Evolutionary conservation across 1,140 invertebrate species (phyloP), one percentile per base, ranked within the genome.

Genomic region (Branchinecta lynchi): DNA sequence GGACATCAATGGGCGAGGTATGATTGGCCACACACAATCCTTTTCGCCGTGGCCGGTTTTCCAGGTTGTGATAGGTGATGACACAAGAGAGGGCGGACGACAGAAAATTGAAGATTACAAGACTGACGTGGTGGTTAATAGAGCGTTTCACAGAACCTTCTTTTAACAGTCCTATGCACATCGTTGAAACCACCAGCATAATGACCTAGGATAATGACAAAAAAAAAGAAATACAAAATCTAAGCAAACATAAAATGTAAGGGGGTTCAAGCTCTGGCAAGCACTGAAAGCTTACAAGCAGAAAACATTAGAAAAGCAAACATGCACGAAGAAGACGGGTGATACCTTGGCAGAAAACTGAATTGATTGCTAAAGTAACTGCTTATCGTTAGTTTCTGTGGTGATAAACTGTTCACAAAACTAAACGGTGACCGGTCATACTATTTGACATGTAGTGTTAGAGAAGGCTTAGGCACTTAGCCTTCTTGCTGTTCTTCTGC

Each of bases 1-100:
- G 84, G 65, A 94, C 94, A 81, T 99, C 96, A 73, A 99, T 96
- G 2, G 96, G 97, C 70, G 94, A 97, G 0, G 97, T 99, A 79
- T 99, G 97, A 83, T 99, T 99, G 67, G 97, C 96, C 20, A 99
- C 96, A 82, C 96, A 98, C 75, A 99, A 98, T 45, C 95, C 93
- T 75, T 79, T 78, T 44, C 79, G 81, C 71, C 82, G 81, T 43
- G 92, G 91, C 72, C 83, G 84, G 79, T 93, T 90, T 76, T 89
- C 84, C 66, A 82, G 79, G 77, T 93, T 90, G 80, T 96, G 92
- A 80, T 95, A 96, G 21, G 84, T 90, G 71, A 96, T 88, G 72
- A 94, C 90, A 51, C 90, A 86, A 8, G 90, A 92, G 68, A 96
- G 84, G 44, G 90, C 89, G 67, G 90, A 86, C 65, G 90, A 90